Evolutionary conservation across 2,888 invertebrate genomes (phyloP).

Genomic region (Tinea pellionella): DNA sequence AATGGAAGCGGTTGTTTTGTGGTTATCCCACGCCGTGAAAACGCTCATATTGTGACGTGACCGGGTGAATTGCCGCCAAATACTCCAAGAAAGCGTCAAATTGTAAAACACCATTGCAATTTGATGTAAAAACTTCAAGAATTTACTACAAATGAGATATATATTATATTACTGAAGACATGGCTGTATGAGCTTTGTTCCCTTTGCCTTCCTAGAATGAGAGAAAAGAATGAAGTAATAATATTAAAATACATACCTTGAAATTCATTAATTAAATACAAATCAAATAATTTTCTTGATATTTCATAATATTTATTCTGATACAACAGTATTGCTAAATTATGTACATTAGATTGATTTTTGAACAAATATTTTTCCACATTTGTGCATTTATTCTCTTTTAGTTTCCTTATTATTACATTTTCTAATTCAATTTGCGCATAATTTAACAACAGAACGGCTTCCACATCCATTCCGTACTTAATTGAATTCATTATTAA

Average conservation of each 20-base stretch:
- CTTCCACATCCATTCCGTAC: constrained; percentile 25
- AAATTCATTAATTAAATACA: constrained; percentile 42
- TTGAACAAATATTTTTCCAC: constrained; percentile 40
- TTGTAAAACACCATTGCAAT: too few relatives aligned
- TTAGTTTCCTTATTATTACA: constrained; percentile 29
- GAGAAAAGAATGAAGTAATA: too few relatives aligned
- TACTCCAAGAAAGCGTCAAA: too few relatives aligned
- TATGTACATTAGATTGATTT: constrained; percentile 47
- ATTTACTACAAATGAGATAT: too few relatives aligned
- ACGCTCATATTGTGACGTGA: too few relatives aligned
- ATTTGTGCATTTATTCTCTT: constrained; percentile 33
- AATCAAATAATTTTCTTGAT: constrained; percentile 42
- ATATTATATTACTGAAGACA: too few relatives aligned
- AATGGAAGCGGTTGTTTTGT: too few relatives aligned
- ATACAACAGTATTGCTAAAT: constrained; percentile 43
- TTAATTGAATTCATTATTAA: constrained; percentile 29
- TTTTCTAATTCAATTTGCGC: constrained; percentile 33
- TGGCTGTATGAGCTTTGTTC: too few relatives aligned
- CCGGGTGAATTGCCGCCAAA: too few relatives aligned
- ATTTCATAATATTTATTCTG: constrained; percentile 34
- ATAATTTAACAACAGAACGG: constrained; percentile 24
- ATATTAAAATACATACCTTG: not conserved
- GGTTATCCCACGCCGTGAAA: too few relatives aligned
- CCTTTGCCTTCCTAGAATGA: too few relatives aligned
- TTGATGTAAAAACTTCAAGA: too few relatives aligned